phyloP scores from a whole-genome alignment of 2,888 invertebrate species.

The Adelognathus sp. region DNA sequence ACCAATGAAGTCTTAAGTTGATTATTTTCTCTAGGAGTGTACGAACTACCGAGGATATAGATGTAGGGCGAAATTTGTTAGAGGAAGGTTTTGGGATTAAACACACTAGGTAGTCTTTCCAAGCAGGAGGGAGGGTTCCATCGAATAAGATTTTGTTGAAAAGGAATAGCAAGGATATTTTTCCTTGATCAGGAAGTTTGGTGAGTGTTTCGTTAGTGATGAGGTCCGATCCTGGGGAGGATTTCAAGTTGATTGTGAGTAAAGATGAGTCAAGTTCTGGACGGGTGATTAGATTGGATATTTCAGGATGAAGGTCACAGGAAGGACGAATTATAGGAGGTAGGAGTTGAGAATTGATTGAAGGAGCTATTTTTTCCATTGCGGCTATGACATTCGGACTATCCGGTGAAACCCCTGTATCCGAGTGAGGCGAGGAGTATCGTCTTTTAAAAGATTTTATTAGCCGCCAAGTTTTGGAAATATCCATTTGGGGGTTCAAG shows the following conservation, averaged over 20 bases:
- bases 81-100: not conserved
- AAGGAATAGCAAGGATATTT: not conserved
- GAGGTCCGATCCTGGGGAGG: not conserved
- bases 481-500: not conserved
- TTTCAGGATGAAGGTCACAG: not conserved
- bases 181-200: not conserved
- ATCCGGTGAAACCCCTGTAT: not conserved
- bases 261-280: not conserved
- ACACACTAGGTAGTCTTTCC: not conserved
- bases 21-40: not conserved
- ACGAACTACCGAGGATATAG: not conserved
- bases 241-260: not conserved
- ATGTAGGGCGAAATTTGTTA: not conserved
- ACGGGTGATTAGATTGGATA: not conserved
- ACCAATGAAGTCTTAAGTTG: not conserved
- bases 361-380: not conserved
- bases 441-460: not conserved
- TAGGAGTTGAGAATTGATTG: not conserved
- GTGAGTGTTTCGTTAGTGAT: not conserved
- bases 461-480: not conserved
- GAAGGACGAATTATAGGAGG: not conserved
- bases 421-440: not conserved
- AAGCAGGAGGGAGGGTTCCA: not conserved
- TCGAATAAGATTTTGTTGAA: not conserved
- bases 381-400: not conserved